Evolutionary conservation across 2,888 invertebrate species (phyloP).

Genomic region (Apamea anceps): DNA sequence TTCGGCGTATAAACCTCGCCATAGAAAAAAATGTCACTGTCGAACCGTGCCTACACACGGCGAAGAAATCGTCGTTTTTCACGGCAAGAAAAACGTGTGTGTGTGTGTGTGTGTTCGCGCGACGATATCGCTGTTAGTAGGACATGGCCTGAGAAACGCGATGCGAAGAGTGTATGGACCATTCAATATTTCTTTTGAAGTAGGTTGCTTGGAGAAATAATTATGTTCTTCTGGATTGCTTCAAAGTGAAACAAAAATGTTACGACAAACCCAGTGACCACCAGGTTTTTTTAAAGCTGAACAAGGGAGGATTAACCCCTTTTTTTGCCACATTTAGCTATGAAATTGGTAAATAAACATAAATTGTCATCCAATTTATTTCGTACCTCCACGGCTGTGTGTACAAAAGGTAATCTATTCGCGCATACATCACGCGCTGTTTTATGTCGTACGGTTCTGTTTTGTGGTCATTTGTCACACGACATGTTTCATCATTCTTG

Average conservation of each 20-base stretch:
- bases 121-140: background rate
- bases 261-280: background rate
- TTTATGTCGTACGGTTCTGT: slow-evolving; percentile 45
- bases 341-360: background rate
- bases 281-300: no score
- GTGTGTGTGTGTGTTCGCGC: background rate
- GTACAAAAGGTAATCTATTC: slow-evolving; percentile 61
- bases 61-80: no score
- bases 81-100: no score
- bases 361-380: slow-evolving; percentile 24
- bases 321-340: background rate
- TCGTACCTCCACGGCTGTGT: slow-evolving; percentile 39
- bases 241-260: background rate
- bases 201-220: background rate
- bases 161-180: background rate
- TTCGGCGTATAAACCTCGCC: no score
- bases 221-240: background rate
- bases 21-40: no score
- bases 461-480: slow-evolving; percentile 60
- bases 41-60: no score
- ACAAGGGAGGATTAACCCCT: background rate
- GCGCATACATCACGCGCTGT: slow-evolving; percentile 59
- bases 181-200: background rate
- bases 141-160: background rate
- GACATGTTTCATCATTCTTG: slow-evolving; percentile 45